A percentile compares a stretch with the other conserved stretches of the same genome.
phyloP scores from a whole-genome alignment of 2,113 vertebrate genomes.

The Coregonus clupeaformis region DNA sequence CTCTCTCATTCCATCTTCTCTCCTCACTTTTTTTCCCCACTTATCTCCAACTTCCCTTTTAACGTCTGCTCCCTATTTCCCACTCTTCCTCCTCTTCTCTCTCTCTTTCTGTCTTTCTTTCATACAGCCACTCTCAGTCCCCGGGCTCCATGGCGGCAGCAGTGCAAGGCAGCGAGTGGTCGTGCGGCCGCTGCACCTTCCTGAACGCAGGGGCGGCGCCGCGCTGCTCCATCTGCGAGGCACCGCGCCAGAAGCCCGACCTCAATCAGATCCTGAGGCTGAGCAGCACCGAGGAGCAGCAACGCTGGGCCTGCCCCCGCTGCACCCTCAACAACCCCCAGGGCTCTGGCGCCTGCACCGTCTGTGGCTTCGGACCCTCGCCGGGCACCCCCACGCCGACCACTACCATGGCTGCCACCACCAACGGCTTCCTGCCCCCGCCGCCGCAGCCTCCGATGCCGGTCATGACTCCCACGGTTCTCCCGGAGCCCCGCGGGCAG shows the following conservation, averaged over 20 bases:
- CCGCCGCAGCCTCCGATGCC: constrained; percentile 45
- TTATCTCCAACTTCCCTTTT: not conserved
- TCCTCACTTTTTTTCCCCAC: constrained; percentile 30
- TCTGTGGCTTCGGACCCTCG: constrained; percentile 78
- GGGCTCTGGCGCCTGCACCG: constrained; percentile 84
- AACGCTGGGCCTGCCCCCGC: constrained; percentile 91
- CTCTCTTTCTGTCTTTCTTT: not conserved
- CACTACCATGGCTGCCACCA: constrained; percentile 66
- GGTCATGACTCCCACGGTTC: constrained; percentile 33
- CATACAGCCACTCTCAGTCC: constrained; percentile 85
- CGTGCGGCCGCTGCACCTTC: constrained; percentile 95
- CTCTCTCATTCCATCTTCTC: constrained; percentile 17
- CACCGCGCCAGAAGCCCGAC: constrained; percentile 92
- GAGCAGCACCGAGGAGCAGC: constrained; percentile 89
- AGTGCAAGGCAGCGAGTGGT: constrained; percentile 86
- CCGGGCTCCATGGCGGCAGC: constrained; percentile 88
- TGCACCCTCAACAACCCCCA: constrained; percentile 94
- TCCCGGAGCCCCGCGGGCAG: constrained; percentile 79
- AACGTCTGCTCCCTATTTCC: not conserved
- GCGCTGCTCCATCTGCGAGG: constrained; percentile 97
- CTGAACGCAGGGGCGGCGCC: constrained; percentile 86
- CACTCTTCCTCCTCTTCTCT: not conserved
- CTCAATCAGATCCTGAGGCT: constrained; percentile 95
- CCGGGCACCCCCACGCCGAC: constrained; percentile 45
- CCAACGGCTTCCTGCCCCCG: constrained; percentile 79